Conservation (phyloP, 2,888 invertebrate genomes). For the Lomographa bimaculata region DNA sequence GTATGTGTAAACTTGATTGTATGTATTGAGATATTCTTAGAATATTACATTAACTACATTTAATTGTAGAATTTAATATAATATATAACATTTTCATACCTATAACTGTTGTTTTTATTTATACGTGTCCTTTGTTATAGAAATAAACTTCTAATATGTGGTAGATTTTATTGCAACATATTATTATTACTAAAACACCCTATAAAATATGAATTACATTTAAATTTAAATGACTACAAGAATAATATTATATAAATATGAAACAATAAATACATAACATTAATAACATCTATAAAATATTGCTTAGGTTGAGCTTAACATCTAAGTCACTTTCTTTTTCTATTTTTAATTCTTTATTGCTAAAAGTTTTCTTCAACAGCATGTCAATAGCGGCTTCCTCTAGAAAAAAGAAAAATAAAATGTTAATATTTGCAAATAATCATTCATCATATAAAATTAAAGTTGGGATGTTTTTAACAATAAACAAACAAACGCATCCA, state of each 20-base stretch:
- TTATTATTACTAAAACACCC: too few species aligned
- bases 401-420: conserved; percentile 56
- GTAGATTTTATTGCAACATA: too few species aligned
- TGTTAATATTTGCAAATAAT: conserved; percentile 1
- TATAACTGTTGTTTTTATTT: too few species aligned
- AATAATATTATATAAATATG: conserved; percentile 52
- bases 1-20: too few species aligned
- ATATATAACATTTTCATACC: too few species aligned
- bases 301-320: conserved; percentile 68
- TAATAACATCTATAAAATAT: conserved; percentile 43
- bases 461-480: not conserved
- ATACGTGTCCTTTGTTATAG: too few species aligned
- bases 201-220: too few species aligned
- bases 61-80: too few species aligned
- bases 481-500: too few species aligned
- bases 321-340: conserved; percentile 73
- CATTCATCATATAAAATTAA: not conserved
- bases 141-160: too few species aligned
- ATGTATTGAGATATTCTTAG: too few species aligned
- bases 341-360: conserved; percentile 76
- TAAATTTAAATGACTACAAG: conserved; percentile 50
- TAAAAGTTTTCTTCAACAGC: conserved; percentile 82
- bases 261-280: conserved; percentile 46
- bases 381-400: conserved; percentile 85
- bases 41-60: too few species aligned